phyloP scores from a whole-genome alignment of 2,797 vertebrate species.

The Syngnathus rostellatus region DNA sequence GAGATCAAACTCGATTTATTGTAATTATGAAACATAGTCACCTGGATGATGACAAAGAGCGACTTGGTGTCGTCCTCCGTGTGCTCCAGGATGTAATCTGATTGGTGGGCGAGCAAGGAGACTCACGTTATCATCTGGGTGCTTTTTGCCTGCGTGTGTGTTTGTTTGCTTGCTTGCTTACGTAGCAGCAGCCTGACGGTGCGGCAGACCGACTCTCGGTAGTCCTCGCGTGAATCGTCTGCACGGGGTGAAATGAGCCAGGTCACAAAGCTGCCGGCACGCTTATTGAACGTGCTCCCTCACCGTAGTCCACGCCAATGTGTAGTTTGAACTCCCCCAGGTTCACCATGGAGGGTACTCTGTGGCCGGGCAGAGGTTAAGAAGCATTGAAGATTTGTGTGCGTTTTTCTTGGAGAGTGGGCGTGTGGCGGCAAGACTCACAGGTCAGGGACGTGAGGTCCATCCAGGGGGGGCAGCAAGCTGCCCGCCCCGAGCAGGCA shows the following conservation, averaged over 20 bases:
- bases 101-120: constrained; percentile 12
- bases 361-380: constrained; percentile 43
- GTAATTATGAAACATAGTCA: constrained; percentile 35
- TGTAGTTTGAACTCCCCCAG: constrained; percentile 84
- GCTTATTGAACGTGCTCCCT: constrained; percentile 34
- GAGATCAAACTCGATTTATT: too few relatives aligned
- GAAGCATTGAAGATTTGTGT: background rate
- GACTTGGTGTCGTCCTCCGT: constrained; percentile 97
- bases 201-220: constrained; percentile 83
- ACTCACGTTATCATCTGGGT: constrained; percentile 3
- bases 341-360: constrained; percentile 84
- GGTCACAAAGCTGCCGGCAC: constrained; percentile 8
- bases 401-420: constrained; percentile 4
- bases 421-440: constrained; percentile 63
- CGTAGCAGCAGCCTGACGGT: constrained; percentile 87
- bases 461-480: constrained; percentile 83
- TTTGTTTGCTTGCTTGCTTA: constrained; percentile 75
- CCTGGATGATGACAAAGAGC: constrained; percentile 95
- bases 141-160: background rate
- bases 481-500: constrained; percentile 91
- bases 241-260: constrained; percentile 49
- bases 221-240: constrained; percentile 87
- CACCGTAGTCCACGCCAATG: constrained; percentile 84
- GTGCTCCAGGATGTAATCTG: constrained; percentile 87
- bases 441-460: constrained; percentile 81